Base-by-base conservation (phyloP, 2,888 invertebrate genomes). In the Heliconius erato region DNA sequence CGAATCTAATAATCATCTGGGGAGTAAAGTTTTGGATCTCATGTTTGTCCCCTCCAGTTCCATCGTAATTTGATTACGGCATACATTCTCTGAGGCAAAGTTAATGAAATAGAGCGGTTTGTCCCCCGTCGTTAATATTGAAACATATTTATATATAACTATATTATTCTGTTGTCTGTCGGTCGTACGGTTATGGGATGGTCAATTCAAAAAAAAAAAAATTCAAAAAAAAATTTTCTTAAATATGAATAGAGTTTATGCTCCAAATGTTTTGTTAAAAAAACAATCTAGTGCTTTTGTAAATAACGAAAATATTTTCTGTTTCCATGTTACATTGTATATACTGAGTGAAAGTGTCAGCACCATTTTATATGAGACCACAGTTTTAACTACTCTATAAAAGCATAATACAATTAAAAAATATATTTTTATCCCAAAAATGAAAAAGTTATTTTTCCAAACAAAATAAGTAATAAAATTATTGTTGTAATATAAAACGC, bases 1-100 rank as follows among this genome's bases (percentile, higher is more conserved):
- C 59, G 76, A 76, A 74, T 80, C 79, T 84, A 81, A 83, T 81
- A 84, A 84, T 76, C 79, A 83, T 74, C 80, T 59, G 79, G 82
- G 84, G 84, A 84, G 77, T 54, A 74, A 76, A 83, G 79, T 82
- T 82, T 74, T 68, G 59, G 35, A 82, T 77, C 63, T 78, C 49
- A 74, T 80, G 84, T 81, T 81, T 83, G 83, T 83, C 84, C 86
- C 85, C 85, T 83, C 81, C 83, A 84, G 85, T 85, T 86, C 82
- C 82, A 79, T 81, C 79, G 82, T 87, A 87, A 88, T 85, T 86
- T 85, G 85, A 87, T 88, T 87, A 87, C 81, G 65, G 79, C 80
- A 84, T 74, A 81, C 83, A 69, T 82, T 83, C 79, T 83, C 79
- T 65, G 81, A 69, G 84, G 84, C 83, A 78, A 82, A 83, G 81